phyloP scores from a whole-genome alignment of 2,113 vertebrate genomes.

The Furnarius figulus region DNA sequence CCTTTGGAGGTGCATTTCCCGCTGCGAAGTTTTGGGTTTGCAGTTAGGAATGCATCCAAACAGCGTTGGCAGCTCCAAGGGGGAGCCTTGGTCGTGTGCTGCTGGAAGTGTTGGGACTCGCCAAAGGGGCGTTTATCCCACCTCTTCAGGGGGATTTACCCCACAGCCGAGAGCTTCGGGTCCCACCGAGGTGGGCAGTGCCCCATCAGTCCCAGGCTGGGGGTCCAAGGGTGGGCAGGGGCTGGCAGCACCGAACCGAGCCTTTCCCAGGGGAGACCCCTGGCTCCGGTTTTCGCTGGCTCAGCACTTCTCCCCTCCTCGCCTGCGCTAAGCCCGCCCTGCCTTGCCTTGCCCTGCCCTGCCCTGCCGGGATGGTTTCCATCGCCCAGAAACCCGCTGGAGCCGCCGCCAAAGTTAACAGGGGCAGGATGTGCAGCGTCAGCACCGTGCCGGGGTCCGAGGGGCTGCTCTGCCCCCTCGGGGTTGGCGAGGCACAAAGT shows the following conservation, averaged over 20 bases:
- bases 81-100: fast-evolving
- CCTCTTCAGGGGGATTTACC: not conserved
- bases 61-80: fast-evolving
- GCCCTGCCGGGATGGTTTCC: not conserved
- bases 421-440: not conserved
- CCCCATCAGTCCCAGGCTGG: not conserved
- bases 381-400: not conserved
- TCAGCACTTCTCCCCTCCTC: not conserved
- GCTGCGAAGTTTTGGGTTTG: not conserved
- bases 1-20: not conserved
- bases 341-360: not conserved
- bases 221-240: not conserved
- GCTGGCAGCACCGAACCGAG: fast-evolving
- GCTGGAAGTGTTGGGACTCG: not conserved
- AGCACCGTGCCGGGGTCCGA: fast-evolving
- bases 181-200: not conserved
- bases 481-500: fast-evolving
- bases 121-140: fast-evolving
- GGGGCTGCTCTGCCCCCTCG: not conserved
- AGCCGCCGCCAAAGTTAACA: not conserved
- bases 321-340: not conserved
- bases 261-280: not conserved
- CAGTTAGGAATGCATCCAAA: fast-evolving
- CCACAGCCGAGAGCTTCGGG: not conserved
- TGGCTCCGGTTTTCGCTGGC: not conserved